Evolutionary conservation across 2,888 invertebrate species (phyloP), one percentile per base, ranked within the genome.

Genomic region (Synanthedon vespiformis): DNA sequence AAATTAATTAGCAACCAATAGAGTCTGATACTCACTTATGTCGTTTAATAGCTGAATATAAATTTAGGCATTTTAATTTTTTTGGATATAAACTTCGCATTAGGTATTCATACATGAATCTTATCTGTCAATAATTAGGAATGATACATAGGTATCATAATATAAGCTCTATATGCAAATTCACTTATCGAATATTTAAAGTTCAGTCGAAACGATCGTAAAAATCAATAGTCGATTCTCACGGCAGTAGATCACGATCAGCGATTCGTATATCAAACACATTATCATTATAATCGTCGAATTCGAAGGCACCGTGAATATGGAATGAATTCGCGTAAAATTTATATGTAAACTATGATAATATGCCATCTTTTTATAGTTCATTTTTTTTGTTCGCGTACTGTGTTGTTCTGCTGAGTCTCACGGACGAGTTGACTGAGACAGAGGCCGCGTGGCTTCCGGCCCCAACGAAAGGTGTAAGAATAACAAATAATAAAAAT

Each of bases 401-500:
- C 63, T 64, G 64, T 70, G 70, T 62, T 76, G 73, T 76, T 68
- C 75, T 66, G 65, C 64, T 58, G 64, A 79, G 77, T 87, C 87
- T 85, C 87, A 87, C 87, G 87, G 85, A 64, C 77, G 84, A 85
- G 64, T 77, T 77, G 74, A 70, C 83, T 77, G 82, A 84, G 83
- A 87, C 87, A 82, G 72, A 78, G 71, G 83, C 83, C 83, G 78
- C 86, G 84, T 84, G 85, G 80, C 86, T 86, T 84, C 87, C 86
- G 83, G 82, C 84, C 85, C 82, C 68, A 74, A 63, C 71, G 71
- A 79, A 80, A 82, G 80, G 80, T 81, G 80, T 79, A 87, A 88
- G 81, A 88, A 88, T 88, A 88, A 88, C 88, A 88, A 88, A 88
- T 88, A 88, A 88, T 88, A 87, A 88, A 88, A 87, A 88, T 88